phyloP scores from a whole-genome alignment of 2,797 vertebrate genomes.

The Setipinna tenuifilis region DNA sequence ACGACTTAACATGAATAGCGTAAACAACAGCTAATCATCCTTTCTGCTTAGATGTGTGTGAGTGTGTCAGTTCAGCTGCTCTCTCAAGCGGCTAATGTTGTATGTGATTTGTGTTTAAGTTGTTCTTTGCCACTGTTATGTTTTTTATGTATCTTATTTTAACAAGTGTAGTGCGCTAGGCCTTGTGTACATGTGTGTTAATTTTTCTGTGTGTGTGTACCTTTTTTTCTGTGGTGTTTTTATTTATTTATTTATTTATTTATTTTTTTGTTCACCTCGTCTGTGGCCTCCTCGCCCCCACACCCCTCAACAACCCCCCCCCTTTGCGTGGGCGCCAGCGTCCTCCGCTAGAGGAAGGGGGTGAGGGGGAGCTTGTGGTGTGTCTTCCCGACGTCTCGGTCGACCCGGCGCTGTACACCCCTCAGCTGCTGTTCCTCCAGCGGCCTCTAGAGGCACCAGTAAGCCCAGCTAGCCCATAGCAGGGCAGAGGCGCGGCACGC shows the following conservation, averaged over 20 bases:
- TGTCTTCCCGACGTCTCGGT: slow-evolving; percentile 69
- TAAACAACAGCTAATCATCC: background rate
- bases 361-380: slow-evolving; percentile 69
- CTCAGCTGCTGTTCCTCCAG: slow-evolving; percentile 69
- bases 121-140: slow-evolving; percentile 23
- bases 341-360: slow-evolving; percentile 57
- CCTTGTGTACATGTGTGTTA: slow-evolving; percentile 60
- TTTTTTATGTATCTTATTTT: slow-evolving; percentile 24
- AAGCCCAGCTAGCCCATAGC: slow-evolving; percentile 60
- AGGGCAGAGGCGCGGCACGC: slow-evolving; percentile 57
- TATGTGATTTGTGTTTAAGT: slow-evolving; percentile 52
- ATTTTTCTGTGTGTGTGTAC: slow-evolving; percentile 52
- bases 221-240: slow-evolving; percentile 28
- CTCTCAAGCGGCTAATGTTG: slow-evolving; percentile 14
- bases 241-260: slow-evolving; percentile 10
- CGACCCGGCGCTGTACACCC: slow-evolving; percentile 74
- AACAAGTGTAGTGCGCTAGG: slow-evolving; percentile 44
- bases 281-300: slow-evolving; percentile 46
- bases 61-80: slow-evolving; percentile 25
- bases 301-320: slow-evolving; percentile 30
- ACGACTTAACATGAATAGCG: background rate
- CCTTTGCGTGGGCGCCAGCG: slow-evolving; percentile 49
- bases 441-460: slow-evolving; percentile 79
- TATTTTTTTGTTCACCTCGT: slow-evolving; percentile 46
- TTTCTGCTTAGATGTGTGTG: slow-evolving; percentile 30